phyloP scores from a whole-genome alignment of 2,113 vertebrate genomes.

The Aythya baeri region DNA sequence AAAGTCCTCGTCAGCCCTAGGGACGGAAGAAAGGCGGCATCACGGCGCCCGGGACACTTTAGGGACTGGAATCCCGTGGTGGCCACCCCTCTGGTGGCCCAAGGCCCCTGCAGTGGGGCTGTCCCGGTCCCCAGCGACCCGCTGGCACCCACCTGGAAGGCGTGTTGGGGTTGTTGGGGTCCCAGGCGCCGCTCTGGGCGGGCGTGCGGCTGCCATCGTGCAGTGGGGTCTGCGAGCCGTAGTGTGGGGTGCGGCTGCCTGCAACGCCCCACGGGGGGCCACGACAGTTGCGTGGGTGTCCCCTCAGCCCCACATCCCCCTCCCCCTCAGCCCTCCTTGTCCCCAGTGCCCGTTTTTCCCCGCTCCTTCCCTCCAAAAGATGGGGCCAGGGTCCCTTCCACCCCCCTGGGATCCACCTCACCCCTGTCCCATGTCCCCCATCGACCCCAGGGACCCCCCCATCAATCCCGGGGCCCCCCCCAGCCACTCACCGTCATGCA shows the following conservation, averaged over 20 bases:
- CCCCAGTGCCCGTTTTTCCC: not conserved
- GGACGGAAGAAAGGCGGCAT: fast-evolving
- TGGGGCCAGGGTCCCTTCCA: not conserved
- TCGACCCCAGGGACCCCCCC: too few relatives aligned
- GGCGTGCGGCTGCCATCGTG: constrained; percentile 94
- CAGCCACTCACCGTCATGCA: constrained; percentile 87
- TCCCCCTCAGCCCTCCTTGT: too few relatives aligned
- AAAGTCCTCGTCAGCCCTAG: constrained; percentile 91
- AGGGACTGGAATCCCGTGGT: not conserved
- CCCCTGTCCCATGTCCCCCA: not conserved
- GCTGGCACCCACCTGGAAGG: constrained; percentile 82
- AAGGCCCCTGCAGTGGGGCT: not conserved
- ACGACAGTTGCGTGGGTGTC: not conserved
- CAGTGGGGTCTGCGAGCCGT: constrained; percentile 63
- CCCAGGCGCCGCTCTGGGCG: constrained; percentile 94
- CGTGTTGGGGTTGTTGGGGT: constrained; percentile 93
- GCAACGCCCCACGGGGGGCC: not conserved
- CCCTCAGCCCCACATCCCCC: too few relatives aligned
- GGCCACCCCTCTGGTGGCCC: too few relatives aligned
- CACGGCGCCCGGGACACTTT: fast-evolving
- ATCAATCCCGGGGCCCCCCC: too few relatives aligned
- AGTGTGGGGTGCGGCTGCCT: constrained; percentile 93
- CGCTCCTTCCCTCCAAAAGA: too few relatives aligned
- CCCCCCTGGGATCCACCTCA: too few relatives aligned
- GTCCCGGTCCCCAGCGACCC: not conserved